Percentiles rank a stretch among this genome's conserved stretches.
Conservation (phyloP, 1,140 invertebrate species). For the Diabrotica undecimpunctata region DNA sequence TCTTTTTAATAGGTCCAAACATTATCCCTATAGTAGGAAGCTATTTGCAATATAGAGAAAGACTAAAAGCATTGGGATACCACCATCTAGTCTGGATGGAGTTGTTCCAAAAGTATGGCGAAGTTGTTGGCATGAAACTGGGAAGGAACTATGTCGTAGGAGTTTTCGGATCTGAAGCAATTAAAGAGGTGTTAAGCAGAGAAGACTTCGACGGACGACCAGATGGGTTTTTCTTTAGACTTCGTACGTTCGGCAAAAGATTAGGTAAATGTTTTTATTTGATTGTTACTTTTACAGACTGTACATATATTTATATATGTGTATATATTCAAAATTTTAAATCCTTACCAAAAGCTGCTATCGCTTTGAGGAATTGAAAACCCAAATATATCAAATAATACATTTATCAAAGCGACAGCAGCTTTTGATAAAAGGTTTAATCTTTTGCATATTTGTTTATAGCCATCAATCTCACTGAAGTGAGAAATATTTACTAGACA, state of each 20-base stretch:
- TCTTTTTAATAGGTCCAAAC: slow-evolving; percentile 56
- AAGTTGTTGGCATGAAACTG: slow-evolving; percentile 64
- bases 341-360: no score
- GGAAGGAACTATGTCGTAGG: slow-evolving; percentile 60
- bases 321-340: no score
- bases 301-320: no score
- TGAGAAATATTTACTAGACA: no score
- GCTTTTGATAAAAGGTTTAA: no score
- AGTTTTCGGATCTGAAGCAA: slow-evolving; percentile 56
- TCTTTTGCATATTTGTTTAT: no score
- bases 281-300: no score
- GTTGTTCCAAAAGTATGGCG: slow-evolving; percentile 56
- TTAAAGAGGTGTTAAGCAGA: slow-evolving; percentile 58
- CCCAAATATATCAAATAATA: no score
- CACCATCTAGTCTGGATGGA: slow-evolving; percentile 60
- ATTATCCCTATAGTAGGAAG: slow-evolving; percentile 67
- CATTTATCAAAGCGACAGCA: no score
- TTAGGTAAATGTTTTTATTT: slow-evolving; percentile 49
- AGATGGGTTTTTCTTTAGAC: slow-evolving; percentile 65
- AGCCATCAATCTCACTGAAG: no score
- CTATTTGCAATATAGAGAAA: slow-evolving; percentile 53
- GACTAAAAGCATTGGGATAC: slow-evolving; percentile 54
- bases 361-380: no score
- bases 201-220: slow-evolving; percentile 71
- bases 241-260: slow-evolving; percentile 65